Percentiles rank a stretch among this genome's conserved stretches.
Conservation (phyloP, 2,888 invertebrate species). For the Copidosoma aretas region DNA sequence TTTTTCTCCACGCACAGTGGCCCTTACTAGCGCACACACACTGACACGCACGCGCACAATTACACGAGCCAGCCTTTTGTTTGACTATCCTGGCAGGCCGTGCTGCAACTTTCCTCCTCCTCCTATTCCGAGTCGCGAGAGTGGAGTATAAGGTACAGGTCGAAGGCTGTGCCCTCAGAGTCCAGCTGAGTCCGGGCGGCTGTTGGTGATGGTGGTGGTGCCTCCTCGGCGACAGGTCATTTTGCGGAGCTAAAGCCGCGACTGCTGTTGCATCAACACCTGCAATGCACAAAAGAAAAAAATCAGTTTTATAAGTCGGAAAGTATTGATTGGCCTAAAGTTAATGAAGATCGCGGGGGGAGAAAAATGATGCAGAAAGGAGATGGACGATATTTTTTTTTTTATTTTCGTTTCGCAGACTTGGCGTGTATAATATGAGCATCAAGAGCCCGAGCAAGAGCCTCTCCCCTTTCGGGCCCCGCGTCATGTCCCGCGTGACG, state of each 20-base stretch:
- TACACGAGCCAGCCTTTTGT: not conserved
- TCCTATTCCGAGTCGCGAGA: no score
- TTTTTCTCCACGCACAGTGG: no score
- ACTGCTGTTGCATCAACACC: constrained; percentile 11
- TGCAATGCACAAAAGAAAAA: constrained; percentile 10
- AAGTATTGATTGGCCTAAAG: no score
- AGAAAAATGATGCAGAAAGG: not conserved
- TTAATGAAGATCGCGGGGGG: no score
- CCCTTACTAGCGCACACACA: no score
- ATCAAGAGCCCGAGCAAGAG: not conserved
- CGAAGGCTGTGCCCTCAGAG: no score
- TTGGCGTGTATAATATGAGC: constrained; percentile 13
- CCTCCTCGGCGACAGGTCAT: not conserved
- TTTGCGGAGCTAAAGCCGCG: not conserved
- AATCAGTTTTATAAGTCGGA: not conserved
- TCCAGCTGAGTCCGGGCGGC: no score
- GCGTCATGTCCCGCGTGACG: not conserved
- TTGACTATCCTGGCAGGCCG: not conserved
- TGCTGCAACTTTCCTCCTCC: not conserved
- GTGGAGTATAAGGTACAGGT: no score
- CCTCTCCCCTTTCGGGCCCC: not conserved
- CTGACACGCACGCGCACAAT: no score
- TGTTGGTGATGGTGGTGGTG: not conserved
- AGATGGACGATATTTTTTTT: constrained; percentile 29
- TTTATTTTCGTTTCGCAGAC: constrained; percentile 35